Evolutionary conservation across 1,140 invertebrate genomes (phyloP).

Genomic region (Drosophila burlai): DNA sequence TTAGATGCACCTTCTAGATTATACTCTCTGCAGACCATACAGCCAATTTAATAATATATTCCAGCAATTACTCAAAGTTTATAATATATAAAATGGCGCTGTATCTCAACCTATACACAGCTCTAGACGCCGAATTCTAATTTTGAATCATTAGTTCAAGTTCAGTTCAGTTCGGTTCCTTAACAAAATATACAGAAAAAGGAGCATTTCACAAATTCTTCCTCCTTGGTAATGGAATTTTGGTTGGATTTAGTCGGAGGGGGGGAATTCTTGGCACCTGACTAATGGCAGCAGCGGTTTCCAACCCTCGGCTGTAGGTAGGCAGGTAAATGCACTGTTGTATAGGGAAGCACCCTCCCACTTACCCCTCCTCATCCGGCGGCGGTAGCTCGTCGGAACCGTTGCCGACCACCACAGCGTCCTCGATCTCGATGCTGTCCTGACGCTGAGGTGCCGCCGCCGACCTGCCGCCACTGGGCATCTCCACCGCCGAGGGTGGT

Average conservation of each 20-base stretch:
- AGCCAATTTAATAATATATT: neutral
- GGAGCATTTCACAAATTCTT: neutral
- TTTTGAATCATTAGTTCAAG: neutral
- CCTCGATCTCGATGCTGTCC: constrained; percentile 85
- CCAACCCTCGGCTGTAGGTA: constrained; percentile 28
- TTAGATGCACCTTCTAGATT: neutral
- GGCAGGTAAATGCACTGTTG: constrained; percentile 11
- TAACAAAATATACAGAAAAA: constrained; percentile 9
- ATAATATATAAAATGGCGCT: neutral
- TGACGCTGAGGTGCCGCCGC: constrained; percentile 59
- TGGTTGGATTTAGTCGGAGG: neutral
- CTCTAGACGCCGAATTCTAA: neutral
- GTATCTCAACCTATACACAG: neutral
- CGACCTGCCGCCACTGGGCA: constrained; percentile 76
- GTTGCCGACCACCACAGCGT: constrained; percentile 67
- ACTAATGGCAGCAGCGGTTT: constrained; percentile 29
- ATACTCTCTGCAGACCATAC: neutral
- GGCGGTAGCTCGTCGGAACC: constrained; percentile 81
- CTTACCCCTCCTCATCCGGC: constrained; percentile 78
- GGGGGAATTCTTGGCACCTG: neutral
- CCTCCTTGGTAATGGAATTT: constrained; percentile 1
- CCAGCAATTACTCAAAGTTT: neutral
- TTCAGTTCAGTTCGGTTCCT: neutral
- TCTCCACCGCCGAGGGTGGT: constrained; percentile 59
- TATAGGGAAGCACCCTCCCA: constrained; percentile 9